These are phyloP conservation scores for Coranthus polyacanthus DNA, from an alignment of 2,797 vertebrate genomes.

Conservation along the genomic window DNA sequence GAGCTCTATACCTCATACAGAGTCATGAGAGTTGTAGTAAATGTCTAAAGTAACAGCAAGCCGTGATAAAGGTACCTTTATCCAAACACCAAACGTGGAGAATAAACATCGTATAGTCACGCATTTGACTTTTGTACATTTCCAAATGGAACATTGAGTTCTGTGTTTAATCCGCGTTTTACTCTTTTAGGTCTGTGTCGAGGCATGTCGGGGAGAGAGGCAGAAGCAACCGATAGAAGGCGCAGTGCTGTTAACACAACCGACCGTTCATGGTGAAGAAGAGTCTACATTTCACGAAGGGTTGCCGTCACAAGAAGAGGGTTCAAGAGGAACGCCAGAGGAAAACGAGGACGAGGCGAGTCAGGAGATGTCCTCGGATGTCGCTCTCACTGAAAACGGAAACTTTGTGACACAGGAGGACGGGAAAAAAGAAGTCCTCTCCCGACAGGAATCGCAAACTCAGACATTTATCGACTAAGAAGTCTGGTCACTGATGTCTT, in stretches of 20 bases:
- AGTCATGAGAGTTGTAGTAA: no score
- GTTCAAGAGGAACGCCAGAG: neutral
- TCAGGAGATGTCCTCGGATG: neutral
- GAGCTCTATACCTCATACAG: no score
- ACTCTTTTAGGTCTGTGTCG: conserved; percentile 2
- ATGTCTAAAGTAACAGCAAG: no score
- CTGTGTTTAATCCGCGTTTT: neutral
- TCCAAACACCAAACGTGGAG: no score
- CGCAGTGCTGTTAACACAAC: neutral
- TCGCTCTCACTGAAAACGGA: conserved; percentile 57
- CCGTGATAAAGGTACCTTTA: no score
- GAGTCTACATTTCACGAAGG: accelerated
- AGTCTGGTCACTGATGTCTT: no score
- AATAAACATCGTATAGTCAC: neutral
- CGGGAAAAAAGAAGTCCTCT: conserved; percentile 52
- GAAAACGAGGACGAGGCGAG: conserved; percentile 31
- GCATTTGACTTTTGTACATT: neutral
- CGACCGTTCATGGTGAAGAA: accelerated
- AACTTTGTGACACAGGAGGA: conserved; percentile 72
- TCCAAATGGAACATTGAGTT: neutral
- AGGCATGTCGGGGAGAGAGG: accelerated
- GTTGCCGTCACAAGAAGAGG: neutral
- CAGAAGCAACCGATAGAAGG: accelerated
- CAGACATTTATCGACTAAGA: neutral
- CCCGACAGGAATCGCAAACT: conserved; percentile 64